Conservation (phyloP, 1,140 invertebrate species). For the Macrocentrus cingulum region DNA sequence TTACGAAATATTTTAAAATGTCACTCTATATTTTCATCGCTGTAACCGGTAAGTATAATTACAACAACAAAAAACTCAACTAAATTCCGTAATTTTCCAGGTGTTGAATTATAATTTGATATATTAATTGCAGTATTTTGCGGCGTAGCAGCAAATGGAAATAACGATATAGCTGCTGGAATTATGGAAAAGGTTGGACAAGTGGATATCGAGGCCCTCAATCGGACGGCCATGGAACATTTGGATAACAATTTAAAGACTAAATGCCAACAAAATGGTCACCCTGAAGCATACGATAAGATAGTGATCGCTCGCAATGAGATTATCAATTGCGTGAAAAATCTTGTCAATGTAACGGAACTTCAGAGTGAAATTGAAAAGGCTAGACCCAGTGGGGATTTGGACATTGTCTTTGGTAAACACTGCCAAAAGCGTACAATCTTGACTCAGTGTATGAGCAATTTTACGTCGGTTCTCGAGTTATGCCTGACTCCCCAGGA, state of each 20-base stretch:
- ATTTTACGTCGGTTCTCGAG: conserved; percentile 63
- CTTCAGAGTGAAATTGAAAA: conserved; percentile 64
- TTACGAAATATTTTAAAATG: too few species aligned
- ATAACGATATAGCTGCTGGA: too few species aligned
- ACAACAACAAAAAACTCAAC: too few species aligned
- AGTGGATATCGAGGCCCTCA: too few species aligned
- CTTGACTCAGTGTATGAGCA: conserved; percentile 64
- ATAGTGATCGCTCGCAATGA: conserved; percentile 43
- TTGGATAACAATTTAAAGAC: conserved; percentile 44
- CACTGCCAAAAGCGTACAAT: conserved; percentile 68
- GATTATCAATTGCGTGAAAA: conserved; percentile 53
- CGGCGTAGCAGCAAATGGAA: too few species aligned
- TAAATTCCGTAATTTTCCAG: too few species aligned
- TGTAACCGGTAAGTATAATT: too few species aligned
- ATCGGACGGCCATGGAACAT: too few species aligned
- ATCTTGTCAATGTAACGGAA: conserved; percentile 56
- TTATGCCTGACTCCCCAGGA: conserved; percentile 68
- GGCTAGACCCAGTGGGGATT: conserved; percentile 62
- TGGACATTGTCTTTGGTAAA: conserved; percentile 69
- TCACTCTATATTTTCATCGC: too few species aligned
- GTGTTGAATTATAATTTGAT: too few species aligned
- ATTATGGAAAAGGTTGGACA: too few species aligned
- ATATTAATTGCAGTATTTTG: too few species aligned
- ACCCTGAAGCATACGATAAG: conserved; percentile 38
- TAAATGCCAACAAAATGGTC: conserved; percentile 56